Percentiles rank a stretch among this genome's conserved stretches.
Evolutionary conservation across 2,797 vertebrate species (phyloP).

Genomic region (Bradypus variegatus): DNA sequence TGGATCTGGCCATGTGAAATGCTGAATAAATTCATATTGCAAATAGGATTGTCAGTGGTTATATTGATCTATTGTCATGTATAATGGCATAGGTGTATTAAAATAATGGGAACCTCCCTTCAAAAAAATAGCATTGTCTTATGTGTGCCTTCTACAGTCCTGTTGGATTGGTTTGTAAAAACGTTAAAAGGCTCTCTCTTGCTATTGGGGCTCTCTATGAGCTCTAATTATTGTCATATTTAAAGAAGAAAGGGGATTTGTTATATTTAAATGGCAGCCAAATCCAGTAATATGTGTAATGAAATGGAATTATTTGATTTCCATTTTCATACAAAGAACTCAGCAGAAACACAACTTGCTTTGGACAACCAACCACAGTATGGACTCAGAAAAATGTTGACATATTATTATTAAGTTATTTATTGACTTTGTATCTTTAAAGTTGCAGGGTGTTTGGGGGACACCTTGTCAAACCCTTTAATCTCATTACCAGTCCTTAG

Average conservation of each 20-base stretch:
- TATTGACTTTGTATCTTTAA: not conserved
- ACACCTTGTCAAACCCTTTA: not conserved
- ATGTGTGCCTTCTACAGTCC: not conserved
- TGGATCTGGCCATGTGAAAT: not conserved
- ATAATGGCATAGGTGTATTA: not conserved
- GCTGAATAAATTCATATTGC: conserved; percentile 24
- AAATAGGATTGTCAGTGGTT: not conserved
- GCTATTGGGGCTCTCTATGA: not conserved
- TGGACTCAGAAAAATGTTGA: not conserved
- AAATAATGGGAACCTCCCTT: not conserved
- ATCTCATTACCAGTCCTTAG: not conserved
- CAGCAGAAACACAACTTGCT: not conserved
- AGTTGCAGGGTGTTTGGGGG: not conserved
- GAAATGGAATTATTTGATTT: not conserved
- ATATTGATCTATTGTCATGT: not conserved
- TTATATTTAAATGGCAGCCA: not conserved
- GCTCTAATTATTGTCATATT: not conserved
- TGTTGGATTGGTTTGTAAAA: not conserved
- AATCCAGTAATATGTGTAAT: not conserved
- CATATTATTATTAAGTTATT: not conserved
- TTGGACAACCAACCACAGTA: not conserved
- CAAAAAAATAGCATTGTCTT: not conserved
- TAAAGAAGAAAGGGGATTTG: not conserved
- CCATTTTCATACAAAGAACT: not conserved
- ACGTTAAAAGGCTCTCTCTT: not conserved